phyloP scores from a whole-genome alignment of 2,113 vertebrate species.

The Romanogobio albipinnatus region DNA sequence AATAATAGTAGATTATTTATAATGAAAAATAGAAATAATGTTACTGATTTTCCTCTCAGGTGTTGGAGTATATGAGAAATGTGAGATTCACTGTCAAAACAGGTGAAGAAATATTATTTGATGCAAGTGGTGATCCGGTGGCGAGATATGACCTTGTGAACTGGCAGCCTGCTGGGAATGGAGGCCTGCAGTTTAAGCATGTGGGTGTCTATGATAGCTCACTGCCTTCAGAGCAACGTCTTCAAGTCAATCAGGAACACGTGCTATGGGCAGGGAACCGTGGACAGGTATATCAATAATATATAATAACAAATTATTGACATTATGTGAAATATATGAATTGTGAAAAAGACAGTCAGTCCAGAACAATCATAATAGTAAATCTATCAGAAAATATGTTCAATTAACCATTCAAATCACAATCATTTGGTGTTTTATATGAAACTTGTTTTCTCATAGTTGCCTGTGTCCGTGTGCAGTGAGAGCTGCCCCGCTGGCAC shows the following conservation, averaged over 20 bases:
- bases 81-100: slow-evolving; percentile 70
- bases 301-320: background rate
- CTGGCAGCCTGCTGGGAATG: slow-evolving; percentile 69
- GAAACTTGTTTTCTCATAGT: background rate
- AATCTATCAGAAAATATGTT: background rate
- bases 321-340: background rate
- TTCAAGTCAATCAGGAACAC: slow-evolving; percentile 24
- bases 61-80: slow-evolving; percentile 68
- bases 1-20: too few species aligned
- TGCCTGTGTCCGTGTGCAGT: slow-evolving; percentile 44
- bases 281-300: slow-evolving; percentile 32
- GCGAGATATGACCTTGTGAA: slow-evolving; percentile 77
- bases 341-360: background rate
- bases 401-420: background rate
- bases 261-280: slow-evolving; percentile 53
- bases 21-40: too few species aligned
- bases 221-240: slow-evolving; percentile 25
- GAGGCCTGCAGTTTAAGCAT: slow-evolving; percentile 52
- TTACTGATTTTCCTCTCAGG: slow-evolving; percentile 54
- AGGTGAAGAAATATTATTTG: slow-evolving; percentile 70
- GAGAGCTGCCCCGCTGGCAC: slow-evolving; percentile 35
- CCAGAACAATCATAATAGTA: background rate
- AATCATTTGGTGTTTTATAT: background rate
- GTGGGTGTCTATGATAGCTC: slow-evolving; percentile 63
- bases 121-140: slow-evolving; percentile 72